Percentiles rank a stretch among this genome's conserved stretches.
These are phyloP conservation scores for Tychaedon coryphoeus DNA, from an alignment of 2,113 vertebrate species.

Conservation along the genomic window DNA sequence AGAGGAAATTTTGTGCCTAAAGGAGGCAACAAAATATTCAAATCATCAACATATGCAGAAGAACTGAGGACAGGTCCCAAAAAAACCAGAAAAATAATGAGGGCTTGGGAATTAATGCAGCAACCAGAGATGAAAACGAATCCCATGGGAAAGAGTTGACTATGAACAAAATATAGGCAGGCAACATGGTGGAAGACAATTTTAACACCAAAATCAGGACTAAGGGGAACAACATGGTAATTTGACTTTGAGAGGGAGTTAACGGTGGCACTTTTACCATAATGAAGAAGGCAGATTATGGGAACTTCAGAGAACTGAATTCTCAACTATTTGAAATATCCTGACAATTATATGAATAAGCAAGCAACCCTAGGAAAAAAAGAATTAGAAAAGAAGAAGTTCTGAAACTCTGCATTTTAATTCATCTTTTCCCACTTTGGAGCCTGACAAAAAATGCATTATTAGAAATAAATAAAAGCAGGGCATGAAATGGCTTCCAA, in stretches of 20 bases:
- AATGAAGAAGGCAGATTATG: neutral
- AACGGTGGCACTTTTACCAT: neutral
- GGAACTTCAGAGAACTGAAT: neutral
- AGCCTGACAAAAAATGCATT: neutral
- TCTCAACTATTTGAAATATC: neutral
- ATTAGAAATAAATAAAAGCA: slow-evolving; percentile 29
- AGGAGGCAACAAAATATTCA: neutral
- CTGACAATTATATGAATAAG: neutral
- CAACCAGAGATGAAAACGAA: neutral
- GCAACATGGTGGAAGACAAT: rapidly evolving
- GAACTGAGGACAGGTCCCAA: neutral
- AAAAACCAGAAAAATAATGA: neutral
- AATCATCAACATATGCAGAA: neutral
- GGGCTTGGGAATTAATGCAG: neutral
- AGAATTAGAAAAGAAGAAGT: neutral
- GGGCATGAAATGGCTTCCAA: slow-evolving; percentile 15
- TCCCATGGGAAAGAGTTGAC: neutral
- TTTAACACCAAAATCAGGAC: neutral
- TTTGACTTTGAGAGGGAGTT: neutral
- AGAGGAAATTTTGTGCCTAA: neutral
- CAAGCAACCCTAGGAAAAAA: neutral
- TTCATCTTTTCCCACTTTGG: neutral
- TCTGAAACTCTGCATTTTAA: neutral
- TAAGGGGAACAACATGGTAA: neutral
- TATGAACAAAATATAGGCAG: neutral